Evolutionary conservation across 2,888 invertebrate species (phyloP), one percentile per base, ranked within the genome.

Genomic region (Reticulitermes lucifugus): DNA sequence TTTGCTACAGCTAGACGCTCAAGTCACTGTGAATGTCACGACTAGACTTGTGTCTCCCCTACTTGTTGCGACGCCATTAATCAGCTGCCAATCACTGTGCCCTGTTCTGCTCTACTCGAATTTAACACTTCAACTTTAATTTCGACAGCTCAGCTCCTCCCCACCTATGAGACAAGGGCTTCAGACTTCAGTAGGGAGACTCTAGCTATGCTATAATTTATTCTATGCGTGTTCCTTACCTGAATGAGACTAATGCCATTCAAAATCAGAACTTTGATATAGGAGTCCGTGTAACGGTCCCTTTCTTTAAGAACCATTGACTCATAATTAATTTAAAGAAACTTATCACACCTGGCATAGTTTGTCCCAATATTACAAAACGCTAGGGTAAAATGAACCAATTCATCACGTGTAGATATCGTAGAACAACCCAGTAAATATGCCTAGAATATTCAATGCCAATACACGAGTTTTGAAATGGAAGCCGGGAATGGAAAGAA

Each of bases 121-220:
- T 65, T 65, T 25, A 65, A 65, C 65, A n/a, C 65, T 65, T 65
- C 65, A 65, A 65, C n/a, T 65, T 65, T 65, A 65, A 65, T 65
- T 65, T 65, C 65, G 65, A 25, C 25, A 65, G 9, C 7, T 65
- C 25, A 65, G 9, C 7, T 65, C 65, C 65, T 25, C 65, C 65
- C 65, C 65, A 65, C 55, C 14, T 55, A 55, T 14, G 14, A 46
- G 46, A 46, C 46, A 46, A 60, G 22, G n/a, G 21, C 60, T 60
- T 60, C 6, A 60, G 12, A 60, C n/a, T 18, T 60, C 2, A n/a
- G 60, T 1, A 7, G 60, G 60, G 60, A 22, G 60, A 21, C 46
- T 46, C 10, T 7, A 46, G 46, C 46, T 46, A 35, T 35, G 10
- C 46, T 60, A 60, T 60, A 60, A 60, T 60, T 21, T 60, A 60